Conservation (phyloP, 1,140 invertebrate species). For the Dendroctonus ponderosae region DNA sequence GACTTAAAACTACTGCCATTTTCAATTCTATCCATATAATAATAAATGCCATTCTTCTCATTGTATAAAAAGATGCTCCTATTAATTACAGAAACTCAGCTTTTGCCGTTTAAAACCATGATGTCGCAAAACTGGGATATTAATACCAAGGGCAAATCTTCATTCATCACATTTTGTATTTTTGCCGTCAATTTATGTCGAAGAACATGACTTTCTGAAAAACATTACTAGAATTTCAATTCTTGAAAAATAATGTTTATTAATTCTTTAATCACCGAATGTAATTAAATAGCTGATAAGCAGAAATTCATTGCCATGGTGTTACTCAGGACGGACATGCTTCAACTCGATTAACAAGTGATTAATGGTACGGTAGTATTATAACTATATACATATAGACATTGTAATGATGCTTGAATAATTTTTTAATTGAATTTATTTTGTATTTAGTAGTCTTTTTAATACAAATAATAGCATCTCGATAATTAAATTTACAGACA, state of each 20-base stretch:
- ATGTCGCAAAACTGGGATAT: constrained; percentile 4
- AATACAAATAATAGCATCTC: too few relatives aligned
- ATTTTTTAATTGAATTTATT: too few relatives aligned
- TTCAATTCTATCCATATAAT: too few relatives aligned
- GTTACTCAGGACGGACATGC: background rate
- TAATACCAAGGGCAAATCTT: constrained; percentile 13
- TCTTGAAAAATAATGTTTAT: background rate
- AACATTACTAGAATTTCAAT: constrained; percentile 10
- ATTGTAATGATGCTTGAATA: too few relatives aligned
- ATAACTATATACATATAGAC: too few relatives aligned
- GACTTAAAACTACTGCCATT: too few relatives aligned
- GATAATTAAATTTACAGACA: too few relatives aligned
- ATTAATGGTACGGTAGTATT: background rate
- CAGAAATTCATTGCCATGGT: constrained; percentile 3
- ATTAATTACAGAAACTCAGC: too few relatives aligned
- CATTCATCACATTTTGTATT: constrained; percentile 8
- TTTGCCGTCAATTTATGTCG: constrained; percentile 4
- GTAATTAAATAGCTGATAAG: constrained; percentile 4
- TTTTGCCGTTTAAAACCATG: too few relatives aligned
- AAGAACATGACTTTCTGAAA: constrained; percentile 12
- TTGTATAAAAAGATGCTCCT: too few relatives aligned
- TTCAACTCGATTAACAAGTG: constrained; percentile 2
- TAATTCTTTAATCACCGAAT: constrained; percentile 5
- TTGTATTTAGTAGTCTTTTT: too few relatives aligned
- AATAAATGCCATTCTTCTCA: too few relatives aligned